phyloP scores from a whole-genome alignment of 1,140 invertebrate species.

The Metaphire vulgaris region DNA sequence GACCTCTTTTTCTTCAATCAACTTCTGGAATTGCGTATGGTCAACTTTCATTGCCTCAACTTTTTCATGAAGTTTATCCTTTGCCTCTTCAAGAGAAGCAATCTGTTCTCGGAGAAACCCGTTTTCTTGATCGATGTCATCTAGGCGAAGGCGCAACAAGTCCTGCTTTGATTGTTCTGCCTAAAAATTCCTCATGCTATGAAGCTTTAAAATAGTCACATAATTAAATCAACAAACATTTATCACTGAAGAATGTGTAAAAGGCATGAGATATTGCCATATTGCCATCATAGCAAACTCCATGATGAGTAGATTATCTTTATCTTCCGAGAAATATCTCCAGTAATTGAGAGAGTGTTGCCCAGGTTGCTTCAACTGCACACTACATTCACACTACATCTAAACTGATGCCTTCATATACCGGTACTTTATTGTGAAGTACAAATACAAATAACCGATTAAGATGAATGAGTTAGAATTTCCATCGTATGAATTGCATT shows the following conservation, averaged over 20 bases:
- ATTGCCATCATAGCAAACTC: no score
- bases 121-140: slow-evolving; percentile 43
- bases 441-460: no score
- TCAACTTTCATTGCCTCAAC: slow-evolving; percentile 32
- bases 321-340: no score
- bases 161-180: slow-evolving; percentile 46
- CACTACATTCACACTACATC: no score
- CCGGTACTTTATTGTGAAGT: no score
- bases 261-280: no score
- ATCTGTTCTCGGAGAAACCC: slow-evolving; percentile 40
- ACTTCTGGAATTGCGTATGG: slow-evolving; percentile 30
- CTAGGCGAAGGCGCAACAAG: slow-evolving; percentile 37
- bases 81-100: slow-evolving; percentile 42
- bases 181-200: slow-evolving; percentile 30
- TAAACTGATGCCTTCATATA: no score
- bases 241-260: not conserved
- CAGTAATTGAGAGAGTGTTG: no score
- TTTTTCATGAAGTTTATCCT: slow-evolving; percentile 38
- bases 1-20: slow-evolving; percentile 41
- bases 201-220: not conserved
- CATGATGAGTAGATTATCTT: no score
- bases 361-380: no score
- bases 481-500: no score
- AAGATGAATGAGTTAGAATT: no score
- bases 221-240: not conserved